A percentile compares a stretch with the other conserved stretches of the same genome.
These are phyloP conservation scores for Prostheceraeus crozeri DNA, from an alignment of 2,888 invertebrate genomes.

Conservation along the genomic window DNA sequence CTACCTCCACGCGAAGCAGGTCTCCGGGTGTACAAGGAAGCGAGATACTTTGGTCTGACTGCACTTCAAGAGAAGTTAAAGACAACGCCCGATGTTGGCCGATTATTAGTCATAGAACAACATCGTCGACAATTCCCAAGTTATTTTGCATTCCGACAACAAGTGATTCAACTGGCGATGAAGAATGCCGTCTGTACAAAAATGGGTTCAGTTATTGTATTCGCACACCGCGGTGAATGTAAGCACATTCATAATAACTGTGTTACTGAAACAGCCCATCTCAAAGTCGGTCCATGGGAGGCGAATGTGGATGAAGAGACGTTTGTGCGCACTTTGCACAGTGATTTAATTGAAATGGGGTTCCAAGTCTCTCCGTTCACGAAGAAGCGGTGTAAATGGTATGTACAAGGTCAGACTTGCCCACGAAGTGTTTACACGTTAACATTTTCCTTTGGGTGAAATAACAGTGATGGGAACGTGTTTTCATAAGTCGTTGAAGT, in stretches of 20 bases:
- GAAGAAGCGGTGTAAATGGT: slow-evolving; percentile 48
- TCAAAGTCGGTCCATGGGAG: slow-evolving; percentile 50
- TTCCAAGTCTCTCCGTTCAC: slow-evolving; percentile 48
- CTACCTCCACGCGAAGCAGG: slow-evolving; percentile 47
- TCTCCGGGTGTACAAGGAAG: slow-evolving; percentile 47
- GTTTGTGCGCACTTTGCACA: slow-evolving; percentile 48
- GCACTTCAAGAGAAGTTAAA: slow-evolving; percentile 46
- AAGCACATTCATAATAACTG: slow-evolving; percentile 49
- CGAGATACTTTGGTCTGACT: slow-evolving; percentile 50
- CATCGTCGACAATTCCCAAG: slow-evolving; percentile 50
- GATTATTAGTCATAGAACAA: slow-evolving; percentile 46
- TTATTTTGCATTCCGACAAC: slow-evolving; percentile 43
- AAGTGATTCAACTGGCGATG: slow-evolving; percentile 47
- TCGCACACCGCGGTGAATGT: slow-evolving; percentile 49
- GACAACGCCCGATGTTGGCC: slow-evolving; percentile 46
- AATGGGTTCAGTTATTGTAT: slow-evolving; percentile 48
- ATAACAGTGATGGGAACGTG: no score
- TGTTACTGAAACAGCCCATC: slow-evolving; percentile 48
- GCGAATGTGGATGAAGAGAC: slow-evolving; percentile 48
- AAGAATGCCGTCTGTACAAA: slow-evolving; percentile 47
- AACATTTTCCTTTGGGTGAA: slow-evolving; percentile 43
- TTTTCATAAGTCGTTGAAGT: no score
- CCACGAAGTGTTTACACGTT: slow-evolving; percentile 48
- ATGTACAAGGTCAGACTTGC: slow-evolving; percentile 52
- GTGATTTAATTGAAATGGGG: slow-evolving; percentile 49